Evolutionary conservation across 2,113 vertebrate genomes (phyloP), one percentile per base, ranked within the genome.

Genomic region (Eolophus roseicapilla): DNA sequence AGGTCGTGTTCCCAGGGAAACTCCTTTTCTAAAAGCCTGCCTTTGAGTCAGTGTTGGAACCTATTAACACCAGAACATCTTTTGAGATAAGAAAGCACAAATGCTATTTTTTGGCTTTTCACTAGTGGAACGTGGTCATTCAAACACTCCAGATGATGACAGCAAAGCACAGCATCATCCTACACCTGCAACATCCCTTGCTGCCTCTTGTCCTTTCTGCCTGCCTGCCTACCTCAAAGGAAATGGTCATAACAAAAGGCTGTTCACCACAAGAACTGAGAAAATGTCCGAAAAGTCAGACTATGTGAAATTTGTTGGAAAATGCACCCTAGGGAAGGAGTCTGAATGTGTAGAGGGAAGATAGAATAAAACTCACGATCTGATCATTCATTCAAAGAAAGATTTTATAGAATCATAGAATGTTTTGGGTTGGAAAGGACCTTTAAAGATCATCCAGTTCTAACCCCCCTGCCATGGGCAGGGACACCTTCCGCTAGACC

Each of bases 1-100:
- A 95, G 77, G 93, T 92, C 82, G 53, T 82, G 41, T 63, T 89
- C 93, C 82, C 53, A 59, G 57, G 25, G 67, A 94, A 92, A 52
- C 19, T 70, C 31, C 2, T 69, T 78, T 64, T 76, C 68, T 49
- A 13, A 7, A 78, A 60, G 65, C 62, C 49, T 37, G n/a, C 43
- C 62, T 77, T 80, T 76, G 41, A 82, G 68, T 3, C 15, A 90
- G n/a, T 3, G 0, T 11, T 84, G 57, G 64, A 91, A 55, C 0
- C 1, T 64, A 88, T 55, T 85, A 80, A n/a, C 70, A 82, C 13
- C 23, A 80, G 78, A 91, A 82, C 31, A 65, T 63, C 70, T 85
- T 92, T 59, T 67, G 37, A 47, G 68, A 46, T 49, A 73, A 90
- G 79, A 57, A 69, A 69, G 31, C 25, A 73, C 29, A 93, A 89